Conservation (phyloP, 2,888 invertebrate species). For the Archips crataeganus region DNA sequence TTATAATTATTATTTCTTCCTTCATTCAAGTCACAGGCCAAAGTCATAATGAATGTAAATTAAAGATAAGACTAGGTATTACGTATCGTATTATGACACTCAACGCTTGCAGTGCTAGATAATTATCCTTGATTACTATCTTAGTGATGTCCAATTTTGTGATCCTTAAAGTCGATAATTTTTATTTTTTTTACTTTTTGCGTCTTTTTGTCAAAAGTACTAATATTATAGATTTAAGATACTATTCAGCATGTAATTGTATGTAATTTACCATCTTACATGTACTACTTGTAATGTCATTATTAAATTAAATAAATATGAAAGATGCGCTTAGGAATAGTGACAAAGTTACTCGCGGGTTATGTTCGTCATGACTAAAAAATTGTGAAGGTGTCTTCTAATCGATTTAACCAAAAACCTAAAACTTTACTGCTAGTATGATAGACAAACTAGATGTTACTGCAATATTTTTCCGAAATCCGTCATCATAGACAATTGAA, state of each 20-base stretch:
- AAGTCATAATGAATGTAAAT: constrained; percentile 18
- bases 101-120: constrained; percentile 10
- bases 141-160: not conserved
- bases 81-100: constrained; percentile 23
- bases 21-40: constrained; percentile 25
- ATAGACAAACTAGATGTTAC: not conserved
- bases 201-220: not conserved
- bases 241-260: too few relatives aligned
- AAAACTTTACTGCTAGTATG: not conserved
- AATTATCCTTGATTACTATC: constrained; percentile 6
- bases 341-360: too few relatives aligned
- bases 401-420: not conserved
- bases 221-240: too few relatives aligned
- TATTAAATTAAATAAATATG: too few relatives aligned
- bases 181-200: not conserved
- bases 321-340: too few relatives aligned
- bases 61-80: constrained; percentile 31
- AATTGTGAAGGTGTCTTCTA: not conserved
- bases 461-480: constrained; percentile 22
- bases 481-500: constrained; percentile 22
- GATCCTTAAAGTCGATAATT: not conserved
- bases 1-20: constrained; percentile 18
- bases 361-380: too few relatives aligned
- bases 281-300: too few relatives aligned
- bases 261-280: too few relatives aligned